phyloP scores from a whole-genome alignment of 1,140 invertebrate species.

The Scaptomyza hsui region DNA sequence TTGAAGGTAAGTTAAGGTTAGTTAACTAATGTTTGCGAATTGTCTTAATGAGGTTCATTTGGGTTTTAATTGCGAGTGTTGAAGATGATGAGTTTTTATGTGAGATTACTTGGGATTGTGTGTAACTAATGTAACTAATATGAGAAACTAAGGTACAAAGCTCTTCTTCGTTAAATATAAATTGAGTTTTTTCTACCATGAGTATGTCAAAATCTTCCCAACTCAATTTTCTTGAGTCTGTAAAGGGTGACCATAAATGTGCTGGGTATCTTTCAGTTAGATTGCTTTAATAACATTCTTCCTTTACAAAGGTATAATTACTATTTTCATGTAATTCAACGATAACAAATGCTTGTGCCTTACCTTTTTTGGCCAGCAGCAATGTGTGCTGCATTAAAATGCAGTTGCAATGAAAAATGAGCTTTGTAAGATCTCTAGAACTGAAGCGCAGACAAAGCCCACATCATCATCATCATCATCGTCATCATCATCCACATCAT shows the following conservation, averaged over 20 bases:
- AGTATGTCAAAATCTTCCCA: too few relatives aligned
- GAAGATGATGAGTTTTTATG: too few relatives aligned
- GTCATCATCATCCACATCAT: not conserved
- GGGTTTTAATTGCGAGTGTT: too few relatives aligned
- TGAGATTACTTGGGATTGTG: too few relatives aligned
- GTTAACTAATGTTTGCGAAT: not conserved
- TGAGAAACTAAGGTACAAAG: too few relatives aligned
- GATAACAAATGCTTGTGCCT: slow-evolving; percentile 12
- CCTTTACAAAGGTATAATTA: slow-evolving; percentile 27
- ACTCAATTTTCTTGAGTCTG: too few relatives aligned
- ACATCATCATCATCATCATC: not conserved
- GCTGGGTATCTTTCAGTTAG: not conserved
- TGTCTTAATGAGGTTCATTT: not conserved
- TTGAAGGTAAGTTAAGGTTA: not conserved
- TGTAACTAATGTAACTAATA: too few relatives aligned
- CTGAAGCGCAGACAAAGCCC: slow-evolving; percentile 44
- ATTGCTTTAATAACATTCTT: slow-evolving; percentile 5
- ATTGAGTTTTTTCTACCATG: too few relatives aligned
- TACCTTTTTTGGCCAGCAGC: slow-evolving; percentile 55
- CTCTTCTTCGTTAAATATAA: too few relatives aligned
- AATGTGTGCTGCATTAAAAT: slow-evolving; percentile 44
- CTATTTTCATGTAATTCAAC: slow-evolving; percentile 35
- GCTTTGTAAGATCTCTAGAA: slow-evolving; percentile 37
- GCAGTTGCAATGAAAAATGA: not conserved
- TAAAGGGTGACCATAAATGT: not conserved